Evolutionary conservation across 1,140 invertebrate species (phyloP), one percentile per base, ranked within the genome.

Genomic region (Drosophila baimaii): DNA sequence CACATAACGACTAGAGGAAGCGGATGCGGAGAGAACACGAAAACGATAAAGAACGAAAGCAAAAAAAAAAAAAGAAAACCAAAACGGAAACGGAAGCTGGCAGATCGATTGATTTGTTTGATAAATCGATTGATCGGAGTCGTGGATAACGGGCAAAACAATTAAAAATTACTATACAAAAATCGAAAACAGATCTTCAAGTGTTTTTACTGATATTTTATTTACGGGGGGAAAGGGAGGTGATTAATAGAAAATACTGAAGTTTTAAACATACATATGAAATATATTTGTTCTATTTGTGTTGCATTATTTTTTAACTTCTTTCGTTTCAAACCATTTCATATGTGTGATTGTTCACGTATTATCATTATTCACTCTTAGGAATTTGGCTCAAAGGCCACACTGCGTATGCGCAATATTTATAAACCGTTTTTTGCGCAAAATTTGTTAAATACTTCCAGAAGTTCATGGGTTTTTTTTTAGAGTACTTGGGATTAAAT

Each of bases 161-260:
- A 84, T 84, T 84, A 63, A 84, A 84, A 84, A 76, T 52, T 84
- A 84, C 68, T 84, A 85, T 77, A 83, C 66, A 63, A 82, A 81
- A 74, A 76, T 65, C 29, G 49, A 69, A 82, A 43, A 65, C 29
- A 43, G 44, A 52, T 31, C 10, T 39, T n/a, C 2, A 12, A 59
- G 49, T 44, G 37, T 54, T 71, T 52, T 19, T 58, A 6, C 31
- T 69, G 43, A 2, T 17, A 52, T 81, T 77, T 72, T 55, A 21
- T 31, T 71, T 43, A 1, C 0, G 27, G 69, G 29, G 3, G 61
- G 49, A 44, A 19, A 17, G 5, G 15, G 12, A 13, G 2, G 12
- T 3, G 2, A 29, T 12, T 41, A 25, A 7, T 13, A 25, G 5
- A 25, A 27, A 8, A 8, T n/a, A n/a, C n/a, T n/a, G n/a, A n/a